phyloP scores from a whole-genome alignment of 2,888 invertebrate species.

The Dinocampus coccinellae region DNA sequence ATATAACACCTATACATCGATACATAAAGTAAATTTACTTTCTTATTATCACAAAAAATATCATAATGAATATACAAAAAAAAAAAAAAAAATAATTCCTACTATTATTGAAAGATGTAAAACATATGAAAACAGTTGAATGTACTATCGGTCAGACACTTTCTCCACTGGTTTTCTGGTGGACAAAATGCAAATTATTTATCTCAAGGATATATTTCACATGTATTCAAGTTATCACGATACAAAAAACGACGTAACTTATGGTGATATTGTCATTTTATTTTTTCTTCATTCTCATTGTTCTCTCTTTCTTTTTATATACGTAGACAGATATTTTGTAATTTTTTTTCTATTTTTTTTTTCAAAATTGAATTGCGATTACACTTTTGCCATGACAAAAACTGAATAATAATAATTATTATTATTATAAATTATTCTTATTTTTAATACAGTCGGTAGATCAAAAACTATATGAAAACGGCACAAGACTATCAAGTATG shows the following conservation, averaged over 20 bases:
- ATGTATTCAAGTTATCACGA: background rate
- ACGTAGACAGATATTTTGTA: too few species aligned
- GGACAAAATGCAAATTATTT: background rate
- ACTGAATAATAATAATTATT: too few species aligned
- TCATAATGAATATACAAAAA: background rate
- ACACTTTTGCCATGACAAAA: too few species aligned
- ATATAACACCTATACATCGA: background rate
- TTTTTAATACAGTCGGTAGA: background rate
- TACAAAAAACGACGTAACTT: background rate
- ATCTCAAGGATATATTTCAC: background rate
- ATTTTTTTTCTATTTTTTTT: too few species aligned
- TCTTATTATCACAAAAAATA: background rate
- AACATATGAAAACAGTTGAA: background rate
- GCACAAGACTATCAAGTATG: background rate
- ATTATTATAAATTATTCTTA: background rate
- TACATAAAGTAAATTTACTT: conserved; percentile 4
- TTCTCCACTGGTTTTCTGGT: conserved; percentile 1
- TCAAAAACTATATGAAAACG: background rate
- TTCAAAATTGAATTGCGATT: too few species aligned
- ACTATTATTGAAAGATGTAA: conserved; percentile 9
- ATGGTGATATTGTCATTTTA: background rate
- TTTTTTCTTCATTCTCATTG: too few species aligned
- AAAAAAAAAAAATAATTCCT: background rate
- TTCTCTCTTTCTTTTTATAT: too few species aligned
- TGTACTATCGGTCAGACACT: background rate